phyloP scores from a whole-genome alignment of 2,888 invertebrate genomes.

The Cantharis lateralis region DNA sequence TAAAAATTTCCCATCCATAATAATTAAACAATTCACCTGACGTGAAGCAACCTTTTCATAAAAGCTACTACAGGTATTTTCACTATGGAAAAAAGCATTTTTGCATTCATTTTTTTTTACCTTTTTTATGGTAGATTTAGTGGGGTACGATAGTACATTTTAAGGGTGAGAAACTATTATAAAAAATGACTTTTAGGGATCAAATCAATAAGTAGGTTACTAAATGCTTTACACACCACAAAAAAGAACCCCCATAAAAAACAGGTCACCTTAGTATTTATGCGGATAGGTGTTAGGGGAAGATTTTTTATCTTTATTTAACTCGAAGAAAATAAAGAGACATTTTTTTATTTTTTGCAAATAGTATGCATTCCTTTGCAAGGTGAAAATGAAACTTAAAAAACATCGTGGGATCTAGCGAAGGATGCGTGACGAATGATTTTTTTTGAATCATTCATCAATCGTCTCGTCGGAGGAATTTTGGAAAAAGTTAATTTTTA shows the following conservation, averaged over 20 bases:
- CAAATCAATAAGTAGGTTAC: constrained; percentile 49
- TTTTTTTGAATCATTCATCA: too few relatives aligned
- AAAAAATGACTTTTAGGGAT: constrained; percentile 48
- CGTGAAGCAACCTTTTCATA: constrained; percentile 19
- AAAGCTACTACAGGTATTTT: constrained; percentile 37
- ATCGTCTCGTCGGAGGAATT: too few relatives aligned
- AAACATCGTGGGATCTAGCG: constrained; percentile 12
- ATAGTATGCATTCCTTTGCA: constrained; percentile 28
- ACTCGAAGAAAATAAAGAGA: neutral
- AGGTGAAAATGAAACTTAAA: constrained; percentile 26
- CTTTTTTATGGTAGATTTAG: constrained; percentile 2
- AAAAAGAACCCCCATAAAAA: constrained; percentile 47
- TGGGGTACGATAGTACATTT: constrained; percentile 25
- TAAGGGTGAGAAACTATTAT: constrained; percentile 44
- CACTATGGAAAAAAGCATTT: constrained; percentile 41
- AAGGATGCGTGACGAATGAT: constrained; percentile 10
- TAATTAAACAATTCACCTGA: constrained; percentile 38
- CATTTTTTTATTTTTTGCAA: neutral
- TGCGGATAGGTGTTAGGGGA: constrained; percentile 4
- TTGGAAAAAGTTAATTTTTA: neutral
- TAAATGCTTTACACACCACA: constrained; percentile 52
- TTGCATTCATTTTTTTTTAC: constrained; percentile 32
- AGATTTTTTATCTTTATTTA: constrained; percentile 14
- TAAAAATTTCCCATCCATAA: neutral
- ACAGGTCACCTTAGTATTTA: constrained; percentile 33